Evolutionary conservation across 2,113 vertebrate genomes (phyloP).

Genomic region (Elgaria multicarinata): DNA sequence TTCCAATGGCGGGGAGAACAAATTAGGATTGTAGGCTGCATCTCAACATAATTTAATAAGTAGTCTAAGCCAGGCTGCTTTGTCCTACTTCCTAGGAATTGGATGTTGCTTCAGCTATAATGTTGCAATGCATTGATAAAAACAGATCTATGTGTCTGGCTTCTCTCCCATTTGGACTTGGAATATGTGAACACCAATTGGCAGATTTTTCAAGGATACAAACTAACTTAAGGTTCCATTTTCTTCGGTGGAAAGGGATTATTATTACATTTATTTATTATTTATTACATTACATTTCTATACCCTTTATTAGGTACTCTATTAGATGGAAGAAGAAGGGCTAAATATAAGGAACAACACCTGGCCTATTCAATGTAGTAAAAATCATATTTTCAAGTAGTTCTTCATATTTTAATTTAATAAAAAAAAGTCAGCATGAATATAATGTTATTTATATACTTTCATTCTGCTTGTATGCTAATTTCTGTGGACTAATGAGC

Average conservation of each 20-base stretch:
- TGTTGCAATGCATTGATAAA: neutral
- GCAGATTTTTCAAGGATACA: neutral
- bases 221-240: neutral
- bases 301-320: neutral
- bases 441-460: neutral
- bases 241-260: neutral
- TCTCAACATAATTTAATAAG: neutral
- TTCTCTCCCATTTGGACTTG: neutral
- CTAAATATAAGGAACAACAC: neutral
- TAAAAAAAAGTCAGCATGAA: neutral
- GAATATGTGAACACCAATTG: neutral
- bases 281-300: too few species aligned
- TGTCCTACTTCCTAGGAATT: neutral
- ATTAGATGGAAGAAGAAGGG: neutral
- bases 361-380: neutral
- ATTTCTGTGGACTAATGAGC: slow-evolving; percentile 21
- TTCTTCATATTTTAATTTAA: neutral
- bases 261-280: too few species aligned
- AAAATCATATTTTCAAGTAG: neutral
- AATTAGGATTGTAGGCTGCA: neutral
- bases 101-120: neutral
- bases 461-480: slow-evolving; percentile 18
- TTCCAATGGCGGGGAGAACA: neutral
- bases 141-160: neutral
- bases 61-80: neutral